These are phyloP conservation scores for Caenorhabditis drosophilae DNA, from an alignment of 2,888 invertebrate species.

Conservation along the genomic window DNA sequence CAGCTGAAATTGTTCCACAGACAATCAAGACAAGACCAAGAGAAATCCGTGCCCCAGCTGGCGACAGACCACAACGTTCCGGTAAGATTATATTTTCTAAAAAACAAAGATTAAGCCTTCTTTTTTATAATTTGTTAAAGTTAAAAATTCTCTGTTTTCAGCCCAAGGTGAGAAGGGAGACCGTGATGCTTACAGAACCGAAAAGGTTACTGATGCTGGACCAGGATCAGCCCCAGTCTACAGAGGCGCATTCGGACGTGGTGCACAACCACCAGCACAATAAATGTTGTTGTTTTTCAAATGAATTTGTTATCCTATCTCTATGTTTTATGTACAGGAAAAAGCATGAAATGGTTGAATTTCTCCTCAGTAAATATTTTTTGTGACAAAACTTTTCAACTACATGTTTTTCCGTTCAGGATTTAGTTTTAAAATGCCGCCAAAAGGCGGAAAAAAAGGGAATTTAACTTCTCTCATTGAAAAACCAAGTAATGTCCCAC, in stretches of 20 bases:
- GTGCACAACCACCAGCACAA: slow-evolving; percentile 52
- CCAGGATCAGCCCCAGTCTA: slow-evolving; percentile 87
- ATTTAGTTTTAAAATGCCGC: slow-evolving; percentile 12
- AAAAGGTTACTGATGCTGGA: slow-evolving; percentile 96
- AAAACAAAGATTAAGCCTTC: not conserved
- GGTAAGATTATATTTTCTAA: slow-evolving; percentile 18
- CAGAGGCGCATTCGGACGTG: slow-evolving; percentile 69
- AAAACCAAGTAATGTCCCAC: not conserved
- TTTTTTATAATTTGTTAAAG: not conserved
- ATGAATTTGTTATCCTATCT: slow-evolving; percentile 33
- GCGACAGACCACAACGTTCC: slow-evolving; percentile 54
- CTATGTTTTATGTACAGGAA: no score
- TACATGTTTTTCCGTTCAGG: no score
- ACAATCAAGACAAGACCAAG: slow-evolving; percentile 87
- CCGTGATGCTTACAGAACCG: slow-evolving; percentile 71
- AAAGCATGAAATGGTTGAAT: no score
- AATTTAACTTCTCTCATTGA: not conserved
- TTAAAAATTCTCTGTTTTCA: slow-evolving; percentile 21
- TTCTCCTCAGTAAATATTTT: no score
- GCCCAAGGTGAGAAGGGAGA: slow-evolving; percentile 56
- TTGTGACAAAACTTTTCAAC: no score
- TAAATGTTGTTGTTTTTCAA: slow-evolving; percentile 37
- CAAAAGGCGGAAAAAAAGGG: not conserved
- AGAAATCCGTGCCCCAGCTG: slow-evolving; percentile 60
- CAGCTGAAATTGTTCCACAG: slow-evolving; percentile 97